These are phyloP conservation scores for Myotis lucifugus DNA, from an alignment of 2,113 vertebrate species.

Conservation along the genomic window DNA sequence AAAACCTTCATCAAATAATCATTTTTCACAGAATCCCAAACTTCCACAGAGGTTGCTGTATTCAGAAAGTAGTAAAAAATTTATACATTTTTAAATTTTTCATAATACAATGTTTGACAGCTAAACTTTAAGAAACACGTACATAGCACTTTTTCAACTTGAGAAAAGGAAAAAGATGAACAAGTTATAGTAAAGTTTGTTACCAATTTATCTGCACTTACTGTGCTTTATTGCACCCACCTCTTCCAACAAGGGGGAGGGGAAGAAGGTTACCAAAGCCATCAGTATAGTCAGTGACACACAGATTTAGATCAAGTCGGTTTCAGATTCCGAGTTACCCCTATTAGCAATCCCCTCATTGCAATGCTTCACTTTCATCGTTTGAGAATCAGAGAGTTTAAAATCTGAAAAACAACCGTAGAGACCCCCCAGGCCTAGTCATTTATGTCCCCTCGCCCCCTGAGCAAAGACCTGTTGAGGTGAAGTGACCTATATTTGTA, in stretches of 20 bases:
- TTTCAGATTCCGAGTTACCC: background rate
- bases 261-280: background rate
- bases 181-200: background rate
- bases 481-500: background rate
- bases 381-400: background rate
- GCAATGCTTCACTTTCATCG: background rate
- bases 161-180: background rate
- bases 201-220: background rate
- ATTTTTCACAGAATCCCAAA: slow-evolving; percentile 1
- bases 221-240: background rate
- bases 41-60: background rate
- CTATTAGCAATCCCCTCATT: background rate
- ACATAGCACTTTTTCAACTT: background rate
- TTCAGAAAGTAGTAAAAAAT: too few relatives aligned
- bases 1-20: slow-evolving; percentile 11
- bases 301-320: background rate
- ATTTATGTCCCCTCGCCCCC: background rate
- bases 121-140: background rate
- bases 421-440: background rate
- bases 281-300: background rate
- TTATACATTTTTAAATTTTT: slow-evolving; percentile 5
- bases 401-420: background rate
- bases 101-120: background rate
- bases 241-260: background rate
- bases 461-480: background rate